Evolutionary conservation across 2,113 vertebrate species (phyloP), one percentile per base, ranked within the genome.

Genomic region (Zosterops borbonicus): DNA sequence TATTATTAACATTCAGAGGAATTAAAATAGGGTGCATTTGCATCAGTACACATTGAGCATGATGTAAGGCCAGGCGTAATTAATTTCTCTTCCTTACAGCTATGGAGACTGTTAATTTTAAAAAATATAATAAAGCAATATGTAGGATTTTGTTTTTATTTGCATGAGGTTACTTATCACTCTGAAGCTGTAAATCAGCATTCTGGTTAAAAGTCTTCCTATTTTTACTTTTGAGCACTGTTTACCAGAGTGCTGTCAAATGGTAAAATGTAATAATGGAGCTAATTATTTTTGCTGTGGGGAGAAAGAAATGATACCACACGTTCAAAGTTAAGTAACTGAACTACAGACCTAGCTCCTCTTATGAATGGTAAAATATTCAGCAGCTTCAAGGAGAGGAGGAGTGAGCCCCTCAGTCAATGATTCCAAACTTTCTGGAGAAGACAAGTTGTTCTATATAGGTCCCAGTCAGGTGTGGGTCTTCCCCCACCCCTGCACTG

Each of bases 1-100:
- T 83, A 87, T 96, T 95, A 96, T 92, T 90, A 96, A 89, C 64
- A 75, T 90, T 89, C 73, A 92, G 85, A 96, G 68, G 76, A 93
- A 94, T 93, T 94, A 92, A 94, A 96, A 93, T 90, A 74, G 92
- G 76, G 64, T 89, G 64, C 44, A 86, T 95, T 95, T 96, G 85
- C 95, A 96, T 93, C 90, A 90, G 80, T 86, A 86, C 88, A 64
- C 87, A 89, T 59, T 96, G 85, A 95, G 71, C 69, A 46, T 81
- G 83, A 92, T 95, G 88, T 93, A 95, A 92, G 92, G 60, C 85
- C 64, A 93, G 93, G 56, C 9, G 0, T 90, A 92, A 97, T 96
- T 96, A 97, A 96, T 96, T 96, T 90, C 47, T 80, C 52, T 70
- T 2, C 16, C 58, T 94, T 80, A 83, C 31, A 93, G 70, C 63